phyloP scores from a whole-genome alignment of 2,797 vertebrate genomes.

The Manis crassicaudata region DNA sequence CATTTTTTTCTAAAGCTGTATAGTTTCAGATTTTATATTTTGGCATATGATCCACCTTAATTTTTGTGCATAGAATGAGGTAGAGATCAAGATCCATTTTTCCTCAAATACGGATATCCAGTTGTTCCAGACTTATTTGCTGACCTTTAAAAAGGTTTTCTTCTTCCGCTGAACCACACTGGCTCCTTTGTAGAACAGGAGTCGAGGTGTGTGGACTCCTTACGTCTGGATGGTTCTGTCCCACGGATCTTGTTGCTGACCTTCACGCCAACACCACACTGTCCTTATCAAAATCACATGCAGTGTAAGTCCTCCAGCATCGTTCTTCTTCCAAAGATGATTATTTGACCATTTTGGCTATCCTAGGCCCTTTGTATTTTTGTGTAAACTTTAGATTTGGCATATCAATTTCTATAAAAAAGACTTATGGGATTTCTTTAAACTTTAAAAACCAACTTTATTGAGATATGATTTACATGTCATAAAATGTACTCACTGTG shows the following conservation, averaged over 20 bases:
- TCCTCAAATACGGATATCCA: not conserved
- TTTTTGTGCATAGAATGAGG: not conserved
- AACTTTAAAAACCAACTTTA: not conserved
- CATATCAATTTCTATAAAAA: not conserved
- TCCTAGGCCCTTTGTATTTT: not conserved
- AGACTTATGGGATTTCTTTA: not conserved
- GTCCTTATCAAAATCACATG: not conserved
- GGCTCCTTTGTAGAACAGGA: not conserved
- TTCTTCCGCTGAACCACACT: accelerated
- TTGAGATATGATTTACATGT: not conserved
- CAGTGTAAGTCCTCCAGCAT: not conserved
- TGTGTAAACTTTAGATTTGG: not conserved
- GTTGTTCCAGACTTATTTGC: not conserved
- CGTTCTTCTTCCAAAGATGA: not conserved
- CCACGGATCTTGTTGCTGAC: not conserved
- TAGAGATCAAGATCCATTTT: too few species aligned
- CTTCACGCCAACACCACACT: not conserved
- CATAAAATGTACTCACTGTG: not conserved
- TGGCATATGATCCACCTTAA: not conserved
- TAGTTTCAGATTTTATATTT: not conserved
- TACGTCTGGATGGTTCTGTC: not conserved
- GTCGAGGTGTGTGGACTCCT: not conserved
- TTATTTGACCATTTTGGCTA: not conserved
- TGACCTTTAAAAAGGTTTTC: not conserved
- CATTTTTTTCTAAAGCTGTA: not conserved